Evolutionary conservation across 2,888 invertebrate genomes (phyloP), one percentile per base, ranked within the genome.

Genomic region (Encarsia formosa): DNA sequence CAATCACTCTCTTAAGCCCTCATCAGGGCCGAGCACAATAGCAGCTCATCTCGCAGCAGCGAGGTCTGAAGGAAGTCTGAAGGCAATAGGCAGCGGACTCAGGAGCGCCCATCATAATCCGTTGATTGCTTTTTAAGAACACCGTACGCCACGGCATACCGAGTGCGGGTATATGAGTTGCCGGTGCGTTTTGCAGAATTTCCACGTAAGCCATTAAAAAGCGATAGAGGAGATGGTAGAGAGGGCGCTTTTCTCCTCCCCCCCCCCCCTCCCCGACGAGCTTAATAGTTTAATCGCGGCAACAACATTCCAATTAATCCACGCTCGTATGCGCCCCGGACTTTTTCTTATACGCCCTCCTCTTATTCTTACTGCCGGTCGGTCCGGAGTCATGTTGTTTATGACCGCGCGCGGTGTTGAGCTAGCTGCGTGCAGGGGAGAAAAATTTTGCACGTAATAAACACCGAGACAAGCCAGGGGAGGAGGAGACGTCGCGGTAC

Each of bases 401-500:
- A 29, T 29, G 29, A 29, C 29, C 29, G 29, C 51, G 52, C 58
- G 59, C 48, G 51, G 37, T 44, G 26, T 46, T 41, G n/a, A 40
- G 24, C 24, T 20, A 18, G 20, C 22, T n/a, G 23, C 47, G 39
- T n/a, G 2, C 6, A 5, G 37, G 20, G 11, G 52, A 61, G 62
- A 67, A 68, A 65, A 67, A 68, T 68, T 68, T 72, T 67, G 62
- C 69, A 67, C 68, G 59, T 70, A 67, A 68, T 71, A 72, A 70
- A 71, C 62, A 65, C 47, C 43, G 44, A 47, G 40, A 20, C 5
- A 16, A 38, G 37, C 15, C 6, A 5, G 31, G 6, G 22, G 20
- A 26, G n/a, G n/a, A n/a, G n/a, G n/a, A n/a, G n/a, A n/a, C n/a
- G n/a, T n/a, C n/a, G n/a, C n/a, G n/a, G n/a, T n/a, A n/a, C n/a